Evolutionary conservation across 2,113 vertebrate species (phyloP), one percentile per base, ranked within the genome.

Genomic region (Oryzias javanicus): DNA sequence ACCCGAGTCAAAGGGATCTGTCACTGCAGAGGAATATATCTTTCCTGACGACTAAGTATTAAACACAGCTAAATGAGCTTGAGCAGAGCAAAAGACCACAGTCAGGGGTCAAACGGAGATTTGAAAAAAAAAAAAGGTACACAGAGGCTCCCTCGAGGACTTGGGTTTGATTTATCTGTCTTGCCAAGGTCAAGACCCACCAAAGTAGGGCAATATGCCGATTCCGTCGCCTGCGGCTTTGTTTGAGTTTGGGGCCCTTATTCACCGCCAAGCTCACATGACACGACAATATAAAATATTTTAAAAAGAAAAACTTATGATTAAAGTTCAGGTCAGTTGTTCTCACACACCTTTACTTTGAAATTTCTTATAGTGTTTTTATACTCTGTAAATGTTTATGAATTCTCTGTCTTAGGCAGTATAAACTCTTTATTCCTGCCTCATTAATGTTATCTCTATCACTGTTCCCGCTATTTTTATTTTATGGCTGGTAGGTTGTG

Each of bases 151-250:
- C 80, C 59, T 24, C 46, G 18, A 77, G 61, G 82, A 89, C 87
- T 75, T 41, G 55, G 85, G 88, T 84, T 79, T 70, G 79, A 84
- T 84, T 85, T 86, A 87, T 89, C 25, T 60, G 74, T 42, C 64
- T 74, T 75, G 81, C 68, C 72, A 78, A 79, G 83, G 70, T 57
- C 66, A 14, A 50, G 70, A 84, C 78, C 78, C 70, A 64, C 41
- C 51, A 65, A 55, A 79, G 61, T 63, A 29, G 74, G 59, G 60
- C 60, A 81, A 73, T 67, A 76, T 45, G 25, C 29, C 78, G 84
- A 84, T 78, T 78, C 22, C 25, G 46, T 24, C 16, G 71, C 82
- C 76, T 40, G 18, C 15, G 56, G 74, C 67, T 45, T 60, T 56
- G 46, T 74, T 75, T 75, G 45, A 58, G 69, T 77, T 71, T 27